Evolutionary conservation across 2,797 vertebrate species (phyloP), one percentile per base, ranked within the genome.

Genomic region (Eleutherodactylus coqui): DNA sequence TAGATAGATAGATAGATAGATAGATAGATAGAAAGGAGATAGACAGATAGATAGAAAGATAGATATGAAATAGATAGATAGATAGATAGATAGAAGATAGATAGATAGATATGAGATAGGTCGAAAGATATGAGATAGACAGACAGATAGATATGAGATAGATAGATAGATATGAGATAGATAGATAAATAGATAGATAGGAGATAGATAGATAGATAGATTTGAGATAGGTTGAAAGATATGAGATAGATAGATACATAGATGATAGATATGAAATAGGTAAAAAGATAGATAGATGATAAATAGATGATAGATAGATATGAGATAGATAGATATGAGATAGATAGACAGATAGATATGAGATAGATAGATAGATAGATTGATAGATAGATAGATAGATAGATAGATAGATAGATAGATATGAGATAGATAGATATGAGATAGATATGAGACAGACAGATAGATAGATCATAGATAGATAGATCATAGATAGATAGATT

Each of bases 231-330:
- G 49, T 17, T n/a, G 21, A 29, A 1, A 62, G 21, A 62, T 4
- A 62, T 11, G 9, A 77, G 6, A n/a, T n/a, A n/a, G n/a, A n/a
- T n/a, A n/a, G n/a, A n/a, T n/a, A n/a, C n/a, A n/a, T n/a, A n/a
- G n/a, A n/a, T n/a, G n/a, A n/a, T n/a, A n/a, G n/a, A n/a, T n/a
- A n/a, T n/a, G n/a, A 24, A 10, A 75, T 47, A 58, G 41, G 49
- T 49, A 75, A n/a, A 75, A 36, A 78, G 75, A 78, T 78, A 55
- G 75, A 78, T 53, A 32, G 38, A 41, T 58, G n/a, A n/a, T n/a
- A n/a, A n/a, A n/a, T n/a, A 58, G 14, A 29, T 45, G 36, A 47
- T 47, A 47, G 49, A 53, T 55, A 17, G 27, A 58, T 58, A 58
- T 16, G 19, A 21, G 29, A 43, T 49, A 47, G n/a, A 47, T 38